Percentiles rank a stretch among this genome's conserved stretches.
Conservation (phyloP, 2,113 vertebrate species). For the Pterocles orientalis region DNA sequence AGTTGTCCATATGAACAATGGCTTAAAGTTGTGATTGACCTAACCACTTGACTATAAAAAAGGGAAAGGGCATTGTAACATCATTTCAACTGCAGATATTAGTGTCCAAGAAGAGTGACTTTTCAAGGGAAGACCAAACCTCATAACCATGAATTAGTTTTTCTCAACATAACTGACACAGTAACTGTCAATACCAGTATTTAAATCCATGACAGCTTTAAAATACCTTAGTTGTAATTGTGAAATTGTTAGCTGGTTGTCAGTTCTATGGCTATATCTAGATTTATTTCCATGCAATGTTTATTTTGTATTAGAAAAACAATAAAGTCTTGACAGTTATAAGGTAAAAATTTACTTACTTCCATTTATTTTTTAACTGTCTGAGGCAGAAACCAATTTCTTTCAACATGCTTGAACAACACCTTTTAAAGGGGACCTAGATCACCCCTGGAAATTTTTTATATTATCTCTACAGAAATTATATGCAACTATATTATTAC, state of each 20-base stretch:
- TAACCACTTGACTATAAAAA: conserved; percentile 29
- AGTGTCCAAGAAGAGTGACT: conserved; percentile 15
- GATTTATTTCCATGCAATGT: not conserved
- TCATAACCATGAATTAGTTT: not conserved
- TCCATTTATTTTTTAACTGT: conserved; percentile 9
- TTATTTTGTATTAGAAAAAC: conserved; percentile 20
- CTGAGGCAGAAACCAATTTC: not conserved
- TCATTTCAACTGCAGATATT: conserved; percentile 14
- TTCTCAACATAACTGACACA: not conserved
- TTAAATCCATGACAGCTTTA: not conserved
- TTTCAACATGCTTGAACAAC: not conserved
- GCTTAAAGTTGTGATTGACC: conserved; percentile 3
- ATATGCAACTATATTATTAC: not conserved
- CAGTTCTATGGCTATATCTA: not conserved
- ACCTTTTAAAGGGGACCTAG: not conserved
- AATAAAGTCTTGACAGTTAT: not conserved
- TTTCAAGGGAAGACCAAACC: conserved; percentile 17
- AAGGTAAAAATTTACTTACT: conserved; percentile 15
- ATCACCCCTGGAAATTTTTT: not conserved
- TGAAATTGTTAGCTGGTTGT: not conserved
- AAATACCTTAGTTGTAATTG: not conserved
- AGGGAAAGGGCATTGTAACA: conserved; percentile 7
- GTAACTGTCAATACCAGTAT: not conserved
- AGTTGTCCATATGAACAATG: not conserved
- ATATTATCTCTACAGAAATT: not conserved